phyloP scores from a whole-genome alignment of 2,888 invertebrate species.

The Nezara viridula region DNA sequence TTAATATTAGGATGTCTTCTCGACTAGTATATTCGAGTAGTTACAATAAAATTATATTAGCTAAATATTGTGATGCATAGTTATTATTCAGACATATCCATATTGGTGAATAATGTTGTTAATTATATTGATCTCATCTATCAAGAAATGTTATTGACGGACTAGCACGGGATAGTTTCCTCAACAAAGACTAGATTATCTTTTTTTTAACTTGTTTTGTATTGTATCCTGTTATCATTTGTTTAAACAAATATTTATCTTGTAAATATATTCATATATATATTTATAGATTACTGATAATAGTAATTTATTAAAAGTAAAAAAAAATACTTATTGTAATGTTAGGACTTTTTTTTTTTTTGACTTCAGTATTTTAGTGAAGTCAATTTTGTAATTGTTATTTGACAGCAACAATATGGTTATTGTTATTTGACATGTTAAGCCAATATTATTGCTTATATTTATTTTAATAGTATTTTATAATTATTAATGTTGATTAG shows the following conservation, averaged over 20 bases:
- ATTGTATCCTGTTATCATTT: slow-evolving; percentile 22
- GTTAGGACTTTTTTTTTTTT: not conserved
- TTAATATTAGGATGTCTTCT: slow-evolving; percentile 41
- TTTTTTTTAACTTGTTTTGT: not conserved
- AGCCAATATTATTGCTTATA: slow-evolving; percentile 22
- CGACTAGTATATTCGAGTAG: slow-evolving; percentile 20
- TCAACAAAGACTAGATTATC: slow-evolving; percentile 6
- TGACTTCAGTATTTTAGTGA: slow-evolving; percentile 1
- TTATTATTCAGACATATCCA: slow-evolving; percentile 3
- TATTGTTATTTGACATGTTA: slow-evolving; percentile 37
- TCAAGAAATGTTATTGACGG: slow-evolving; percentile 19
- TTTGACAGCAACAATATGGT: not conserved
- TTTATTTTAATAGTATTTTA: slow-evolving; percentile 27
- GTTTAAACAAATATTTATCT: slow-evolving; percentile 13
- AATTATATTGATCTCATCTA: slow-evolving; percentile 38
- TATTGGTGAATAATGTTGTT: slow-evolving; percentile 16
- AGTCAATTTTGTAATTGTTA: slow-evolving; percentile 31
- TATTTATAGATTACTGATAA: not conserved
- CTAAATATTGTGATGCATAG: slow-evolving; percentile 44
- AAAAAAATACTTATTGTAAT: slow-evolving; percentile 17
- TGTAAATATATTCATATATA: slow-evolving; percentile 29
- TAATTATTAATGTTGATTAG: slow-evolving; percentile 8
- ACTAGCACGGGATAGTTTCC: slow-evolving; percentile 7
- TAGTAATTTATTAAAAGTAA: slow-evolving; percentile 45
- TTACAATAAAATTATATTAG: slow-evolving; percentile 7